Base-by-base conservation (phyloP, 2,113 vertebrate genomes). In the Choloepus hoffmanni region DNA sequence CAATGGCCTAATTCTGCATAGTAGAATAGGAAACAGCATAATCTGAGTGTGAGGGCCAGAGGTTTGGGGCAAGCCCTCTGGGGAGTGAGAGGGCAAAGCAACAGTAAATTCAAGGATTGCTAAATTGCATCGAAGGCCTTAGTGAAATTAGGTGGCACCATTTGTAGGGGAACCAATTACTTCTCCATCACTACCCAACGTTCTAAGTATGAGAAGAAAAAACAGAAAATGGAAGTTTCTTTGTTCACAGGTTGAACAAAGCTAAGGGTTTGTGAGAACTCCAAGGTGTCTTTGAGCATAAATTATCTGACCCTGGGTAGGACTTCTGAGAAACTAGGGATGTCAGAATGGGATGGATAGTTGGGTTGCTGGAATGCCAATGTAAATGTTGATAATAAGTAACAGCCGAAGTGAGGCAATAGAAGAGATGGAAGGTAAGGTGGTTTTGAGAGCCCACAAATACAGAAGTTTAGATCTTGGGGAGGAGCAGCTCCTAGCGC, bases 191-290 rank as follows among this genome's bases (percentile, higher is more conserved):
- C 26, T 55, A 45, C 13, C 23, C 18, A 93, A 5, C 9, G 70
- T 93, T 91, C 77, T 85, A 30, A 90, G n/a, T 76, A 26, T 28
- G 87, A 36, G 26, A 81, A 82, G 84, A 36, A 93, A 73, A 55
- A n/a, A 5, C 33, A 93, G 55, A 65, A 85, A 82, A 65, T 45
- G 3, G 26, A 77, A 60, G 36, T 89, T 50, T 63, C 53, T 28
- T 86, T 87, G 12, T 26, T 53, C 45, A 87, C 58, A n/a, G 60
- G 40, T 4, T 21, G 45, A 92, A n/a, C 11, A 63, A 33, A 89
- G 82, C 24, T 58, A 30, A 72, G 16, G 40, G 16, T 70, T 43
- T 43, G 5, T 76, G 63, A 88, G 73, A 55, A 6, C 48, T 74
- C 28, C 79, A 7, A 43, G 24, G 4, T 72, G 5, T 19, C 48